Evolutionary conservation across 1,140 invertebrate genomes (phyloP), one percentile per base, ranked within the genome.

Genomic region (Papilio machaon): DNA sequence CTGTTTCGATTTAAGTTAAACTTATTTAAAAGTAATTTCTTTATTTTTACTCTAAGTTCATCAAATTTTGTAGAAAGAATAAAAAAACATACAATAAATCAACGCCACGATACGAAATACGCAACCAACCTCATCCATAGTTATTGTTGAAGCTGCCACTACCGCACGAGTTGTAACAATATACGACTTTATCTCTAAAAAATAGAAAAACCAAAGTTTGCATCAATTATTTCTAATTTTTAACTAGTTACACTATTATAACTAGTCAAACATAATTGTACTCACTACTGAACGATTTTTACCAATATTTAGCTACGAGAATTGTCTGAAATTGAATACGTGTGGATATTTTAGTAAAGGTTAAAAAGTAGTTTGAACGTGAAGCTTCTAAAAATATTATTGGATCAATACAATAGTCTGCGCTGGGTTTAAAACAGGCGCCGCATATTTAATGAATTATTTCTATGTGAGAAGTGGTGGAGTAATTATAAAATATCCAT

Each of bases 361-460:
- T 35, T 35, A 5, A 70, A 38, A 4, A 70, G 23, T 38, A 67
- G 64, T 70, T 15, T 70, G 64, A 17, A 70, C 64, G 64, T 70
- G 64, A 23, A n/a, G 6, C 64, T 38, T 30, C 64, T 70, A 70
- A 70, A 70, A 70, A 70, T 70, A 70, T 70, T 15, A 30, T 70
- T 70, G 64, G 64, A 70, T 70, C 64, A 38, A 70, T 70, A 70
- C 30, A 70, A 11, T 70, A 70, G 64, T 70, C 64, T 70, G 64
- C 64, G 64, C 13, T 30, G 64, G 15, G 5, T 70, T 35, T 70
- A 70, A 70, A 35, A 70, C 30, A 70, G 64, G 13, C 30, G 64
- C 30, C 64, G 64, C 11, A 70, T 70, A 70, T 35, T 70, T 15
- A 70, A 70, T 35, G 0, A 70, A 35, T 38, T 35, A 38, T 64